Conservation (phyloP, 2,888 invertebrate genomes). For the Drosophila neotestacea region DNA sequence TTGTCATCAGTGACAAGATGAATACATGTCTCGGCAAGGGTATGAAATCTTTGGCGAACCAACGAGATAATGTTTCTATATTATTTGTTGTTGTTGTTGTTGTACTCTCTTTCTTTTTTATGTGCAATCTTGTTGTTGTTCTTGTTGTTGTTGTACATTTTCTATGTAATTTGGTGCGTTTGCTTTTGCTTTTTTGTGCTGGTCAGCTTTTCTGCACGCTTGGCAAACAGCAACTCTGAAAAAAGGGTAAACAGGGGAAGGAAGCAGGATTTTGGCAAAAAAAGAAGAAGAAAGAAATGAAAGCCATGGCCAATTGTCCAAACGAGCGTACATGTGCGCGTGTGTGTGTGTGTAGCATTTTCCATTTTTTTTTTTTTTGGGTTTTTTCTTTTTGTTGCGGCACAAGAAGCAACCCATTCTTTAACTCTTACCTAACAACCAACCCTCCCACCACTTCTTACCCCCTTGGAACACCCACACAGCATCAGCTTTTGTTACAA, state of each 20-base stretch:
- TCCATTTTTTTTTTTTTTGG: conserved; percentile 54
- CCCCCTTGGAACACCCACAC: conserved; percentile 31
- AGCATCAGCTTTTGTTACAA: conserved; percentile 58
- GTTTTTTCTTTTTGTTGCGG: conserved; percentile 42
- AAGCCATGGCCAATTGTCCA: conserved; percentile 70
- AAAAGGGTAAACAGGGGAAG: conserved; percentile 1
- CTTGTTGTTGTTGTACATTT: conserved; percentile 64
- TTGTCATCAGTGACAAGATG: too few relatives aligned
- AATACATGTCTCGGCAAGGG: too few relatives aligned
- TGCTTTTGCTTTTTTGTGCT: conserved; percentile 73
- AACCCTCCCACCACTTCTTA: not conserved
- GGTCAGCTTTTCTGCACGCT: conserved; percentile 79
- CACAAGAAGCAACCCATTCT: conserved; percentile 56
- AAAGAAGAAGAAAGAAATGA: conserved; percentile 24
- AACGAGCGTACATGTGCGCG: conserved; percentile 41
- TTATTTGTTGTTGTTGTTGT: conserved; percentile 4
- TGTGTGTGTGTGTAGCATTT: conserved; percentile 44
- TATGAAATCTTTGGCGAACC: too few relatives aligned
- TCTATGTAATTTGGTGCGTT: conserved; percentile 77
- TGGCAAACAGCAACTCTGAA: conserved; percentile 48
- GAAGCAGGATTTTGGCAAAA: conserved; percentile 16
- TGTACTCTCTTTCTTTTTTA: conserved; percentile 49
- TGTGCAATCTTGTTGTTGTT: conserved; percentile 29
- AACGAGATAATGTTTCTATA: too few relatives aligned
- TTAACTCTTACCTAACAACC: conserved; percentile 51